Evolutionary conservation across 2,888 invertebrate genomes (phyloP).

Genomic region (Plagiodera versicolora): DNA sequence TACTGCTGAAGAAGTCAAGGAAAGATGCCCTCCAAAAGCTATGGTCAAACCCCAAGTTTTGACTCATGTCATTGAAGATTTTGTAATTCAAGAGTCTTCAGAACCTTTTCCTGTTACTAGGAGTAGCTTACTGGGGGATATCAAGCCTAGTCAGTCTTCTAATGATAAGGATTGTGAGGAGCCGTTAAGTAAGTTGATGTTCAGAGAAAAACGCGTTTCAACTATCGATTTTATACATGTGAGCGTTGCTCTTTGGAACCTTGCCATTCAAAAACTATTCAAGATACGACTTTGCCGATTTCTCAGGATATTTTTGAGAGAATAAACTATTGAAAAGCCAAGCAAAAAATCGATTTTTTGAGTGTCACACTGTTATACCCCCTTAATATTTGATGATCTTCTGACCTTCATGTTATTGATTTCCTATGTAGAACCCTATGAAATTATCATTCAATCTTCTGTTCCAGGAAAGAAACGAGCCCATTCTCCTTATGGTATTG

Average conservation of each 20-base stretch:
- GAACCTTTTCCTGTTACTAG: constrained; percentile 85
- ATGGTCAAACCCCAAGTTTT: constrained; percentile 94
- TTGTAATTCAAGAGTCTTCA: constrained; percentile 92
- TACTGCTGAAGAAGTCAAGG: constrained; percentile 54
- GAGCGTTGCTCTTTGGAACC: no score
- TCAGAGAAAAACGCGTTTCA: no score
- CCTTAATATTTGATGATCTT: background rate
- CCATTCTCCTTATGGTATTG: constrained; percentile 46
- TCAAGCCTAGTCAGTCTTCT: constrained; percentile 52
- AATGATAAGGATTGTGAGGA: constrained; percentile 69
- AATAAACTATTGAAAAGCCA: no score
- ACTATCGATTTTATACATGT: no score
- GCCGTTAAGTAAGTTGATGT: constrained; percentile 71
- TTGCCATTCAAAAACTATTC: no score
- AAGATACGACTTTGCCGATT: no score
- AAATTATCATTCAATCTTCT: constrained; percentile 12
- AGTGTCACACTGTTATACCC: no score
- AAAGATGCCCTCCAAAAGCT: constrained; percentile 75
- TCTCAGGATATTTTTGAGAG: no score
- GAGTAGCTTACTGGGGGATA: constrained; percentile 50
- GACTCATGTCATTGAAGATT: constrained; percentile 96
- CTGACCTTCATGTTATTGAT: constrained; percentile 22
- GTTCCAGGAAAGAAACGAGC: constrained; percentile 60
- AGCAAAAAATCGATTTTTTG: no score
- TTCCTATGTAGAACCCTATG: background rate